These are phyloP conservation scores for Stegodyphus mimosarum DNA, from an alignment of 1,140 invertebrate species.

Conservation along the genomic window DNA sequence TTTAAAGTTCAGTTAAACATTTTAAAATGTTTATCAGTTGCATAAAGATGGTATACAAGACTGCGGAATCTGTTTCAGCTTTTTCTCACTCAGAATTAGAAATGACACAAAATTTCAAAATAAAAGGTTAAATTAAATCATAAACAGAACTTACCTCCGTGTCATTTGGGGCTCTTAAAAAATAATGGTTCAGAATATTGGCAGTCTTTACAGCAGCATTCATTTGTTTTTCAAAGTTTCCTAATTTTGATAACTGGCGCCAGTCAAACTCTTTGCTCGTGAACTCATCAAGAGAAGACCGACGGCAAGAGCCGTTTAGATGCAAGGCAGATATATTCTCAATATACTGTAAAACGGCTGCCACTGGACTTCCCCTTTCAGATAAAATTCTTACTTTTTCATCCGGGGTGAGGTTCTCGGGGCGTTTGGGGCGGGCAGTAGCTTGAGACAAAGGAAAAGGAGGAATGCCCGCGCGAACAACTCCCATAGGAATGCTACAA, in stretches of 20 bases:
- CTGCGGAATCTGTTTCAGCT: no score
- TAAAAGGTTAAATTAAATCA: no score
- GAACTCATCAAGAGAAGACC: slow-evolving; percentile 36
- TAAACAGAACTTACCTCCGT: slow-evolving; percentile 11
- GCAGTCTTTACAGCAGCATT: slow-evolving; percentile 57
- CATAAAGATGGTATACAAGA: no score
- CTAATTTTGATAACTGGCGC: slow-evolving; percentile 5
- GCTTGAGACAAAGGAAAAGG: slow-evolving; percentile 10
- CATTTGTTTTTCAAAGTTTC: slow-evolving; percentile 36
- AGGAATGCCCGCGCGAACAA: slow-evolving; percentile 7
- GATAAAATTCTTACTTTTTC: slow-evolving; percentile 23
- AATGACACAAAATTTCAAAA: no score
- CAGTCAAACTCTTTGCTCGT: slow-evolving; percentile 1
- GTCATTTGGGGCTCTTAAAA: slow-evolving; percentile 45
- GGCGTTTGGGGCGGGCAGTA: not conserved
- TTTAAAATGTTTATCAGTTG: no score
- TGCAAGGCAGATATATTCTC: not conserved
- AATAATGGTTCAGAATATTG: slow-evolving; percentile 61
- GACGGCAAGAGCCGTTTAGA: slow-evolving; percentile 18
- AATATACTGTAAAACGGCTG: slow-evolving; percentile 32
- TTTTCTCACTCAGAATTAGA: no score
- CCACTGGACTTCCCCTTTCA: slow-evolving; percentile 6
- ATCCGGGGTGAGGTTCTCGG: slow-evolving; percentile 10
- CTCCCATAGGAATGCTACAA: slow-evolving; percentile 8
- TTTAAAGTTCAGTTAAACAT: no score